A percentile compares a stretch with the other conserved stretches of the same genome.
Conservation (phyloP, 2,113 vertebrate species). For the Esox niger region DNA sequence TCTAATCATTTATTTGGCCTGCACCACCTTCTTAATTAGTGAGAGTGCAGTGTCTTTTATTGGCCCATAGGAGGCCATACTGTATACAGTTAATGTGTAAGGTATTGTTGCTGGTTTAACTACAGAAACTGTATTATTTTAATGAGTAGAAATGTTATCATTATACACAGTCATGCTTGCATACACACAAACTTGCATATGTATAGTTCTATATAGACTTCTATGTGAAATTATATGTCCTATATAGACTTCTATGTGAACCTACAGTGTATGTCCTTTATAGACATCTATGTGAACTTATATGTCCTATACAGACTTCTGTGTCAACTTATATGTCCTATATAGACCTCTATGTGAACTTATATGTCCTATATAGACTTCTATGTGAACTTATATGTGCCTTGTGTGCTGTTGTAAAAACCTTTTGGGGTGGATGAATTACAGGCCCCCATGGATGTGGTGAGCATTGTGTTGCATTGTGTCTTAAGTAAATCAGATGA, state of each 20-base stretch:
- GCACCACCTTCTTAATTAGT: too few relatives aligned
- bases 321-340: too few relatives aligned
- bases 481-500: neutral
- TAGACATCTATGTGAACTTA: too few relatives aligned
- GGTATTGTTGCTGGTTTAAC: too few relatives aligned
- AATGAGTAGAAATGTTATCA: too few relatives aligned
- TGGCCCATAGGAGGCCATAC: too few relatives aligned
- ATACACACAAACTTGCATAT: neutral
- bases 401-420: neutral
- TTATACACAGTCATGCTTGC: neutral
- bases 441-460: neutral
- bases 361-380: neutral
- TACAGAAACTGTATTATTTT: too few relatives aligned
- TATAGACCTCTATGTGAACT: neutral
- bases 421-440: neutral
- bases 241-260: neutral
- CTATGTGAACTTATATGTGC: neutral
- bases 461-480: neutral
- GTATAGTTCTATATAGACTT: neutral
- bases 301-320: too few relatives aligned
- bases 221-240: neutral
- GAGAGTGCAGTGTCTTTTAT: too few relatives aligned
- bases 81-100: too few relatives aligned
- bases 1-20: too few relatives aligned
- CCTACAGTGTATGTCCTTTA: too few relatives aligned